phyloP scores from a whole-genome alignment of 2,888 invertebrate genomes.

The Cartodere bifasciata region DNA sequence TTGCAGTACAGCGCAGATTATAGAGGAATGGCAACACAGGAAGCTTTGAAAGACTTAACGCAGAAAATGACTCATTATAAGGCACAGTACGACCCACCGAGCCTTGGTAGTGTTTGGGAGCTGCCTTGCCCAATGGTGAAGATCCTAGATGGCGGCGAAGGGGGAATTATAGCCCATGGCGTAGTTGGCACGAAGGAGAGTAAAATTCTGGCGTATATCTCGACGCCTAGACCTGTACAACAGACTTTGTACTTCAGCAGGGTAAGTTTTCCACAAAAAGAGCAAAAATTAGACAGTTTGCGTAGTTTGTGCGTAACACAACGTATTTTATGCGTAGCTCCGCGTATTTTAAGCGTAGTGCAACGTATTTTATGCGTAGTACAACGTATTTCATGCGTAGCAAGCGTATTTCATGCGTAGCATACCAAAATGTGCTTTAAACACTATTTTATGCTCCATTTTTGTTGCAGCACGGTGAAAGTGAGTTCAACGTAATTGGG shows the following conservation, averaged over 20 bases:
- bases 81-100: constrained; percentile 68
- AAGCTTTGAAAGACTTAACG: constrained; percentile 68
- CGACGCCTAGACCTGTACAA: constrained; percentile 71
- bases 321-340: too few species aligned
- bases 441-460: too few species aligned
- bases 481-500: constrained; percentile 80
- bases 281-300: too few species aligned
- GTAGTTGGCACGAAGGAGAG: constrained; percentile 71
- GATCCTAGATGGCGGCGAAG: constrained; percentile 46
- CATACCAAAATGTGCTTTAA: too few species aligned
- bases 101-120: constrained; percentile 36
- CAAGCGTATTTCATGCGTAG: too few species aligned
- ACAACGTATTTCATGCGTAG: too few species aligned
- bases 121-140: constrained; percentile 38
- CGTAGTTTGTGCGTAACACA: too few species aligned
- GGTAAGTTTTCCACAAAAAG: constrained; percentile 43
- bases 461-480: constrained; percentile 73
- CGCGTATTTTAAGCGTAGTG: too few species aligned
- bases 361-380: too few species aligned
- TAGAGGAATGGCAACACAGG: constrained; percentile 60
- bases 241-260: constrained; percentile 83
- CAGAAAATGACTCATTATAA: constrained; percentile 76
- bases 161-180: constrained; percentile 57
- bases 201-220: constrained; percentile 75
- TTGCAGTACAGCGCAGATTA: constrained; percentile 82